These are phyloP conservation scores for Actinernus sp. DNA, from an alignment of 92 coral and sea anemone species.

Conservation along the genomic window DNA sequence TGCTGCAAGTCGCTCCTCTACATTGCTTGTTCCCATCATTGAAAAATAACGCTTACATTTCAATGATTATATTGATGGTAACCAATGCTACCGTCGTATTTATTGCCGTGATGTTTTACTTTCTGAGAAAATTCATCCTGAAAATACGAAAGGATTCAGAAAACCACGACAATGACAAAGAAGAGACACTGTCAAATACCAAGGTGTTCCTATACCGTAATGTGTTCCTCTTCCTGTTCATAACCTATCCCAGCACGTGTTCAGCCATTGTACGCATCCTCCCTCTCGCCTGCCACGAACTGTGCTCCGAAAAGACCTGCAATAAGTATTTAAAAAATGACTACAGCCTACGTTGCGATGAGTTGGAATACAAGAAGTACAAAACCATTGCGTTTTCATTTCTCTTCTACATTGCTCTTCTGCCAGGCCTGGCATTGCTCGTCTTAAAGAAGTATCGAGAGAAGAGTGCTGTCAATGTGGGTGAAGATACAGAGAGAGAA, in stretches of 20 bases:
- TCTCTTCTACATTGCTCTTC: no score
- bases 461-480: no score
- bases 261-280: conserved; percentile 16
- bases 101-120: conserved; percentile 13
- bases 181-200: background rate
- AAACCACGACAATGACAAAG: background rate
- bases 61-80: conserved; percentile 12
- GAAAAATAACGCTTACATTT: conserved; percentile 9
- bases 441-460: no score
- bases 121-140: background rate
- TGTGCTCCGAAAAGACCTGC: conserved; percentile 4
- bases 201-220: conserved; percentile 5
- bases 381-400: no score
- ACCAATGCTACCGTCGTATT: background rate
- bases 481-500: no score
- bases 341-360: conserved; percentile 1
- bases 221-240: conserved; percentile 10
- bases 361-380: no score
- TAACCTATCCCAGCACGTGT: conserved; percentile 33
- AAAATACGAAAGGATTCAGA: background rate
- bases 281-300: conserved; percentile 26
- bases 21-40: conserved; percentile 4
- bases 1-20: conserved; percentile 24
- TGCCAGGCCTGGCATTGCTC: no score
- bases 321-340: background rate